Evolutionary conservation across 2,797 vertebrate species (phyloP), one percentile per base, ranked within the genome.

Genomic region (Etheostoma nigrum): DNA sequence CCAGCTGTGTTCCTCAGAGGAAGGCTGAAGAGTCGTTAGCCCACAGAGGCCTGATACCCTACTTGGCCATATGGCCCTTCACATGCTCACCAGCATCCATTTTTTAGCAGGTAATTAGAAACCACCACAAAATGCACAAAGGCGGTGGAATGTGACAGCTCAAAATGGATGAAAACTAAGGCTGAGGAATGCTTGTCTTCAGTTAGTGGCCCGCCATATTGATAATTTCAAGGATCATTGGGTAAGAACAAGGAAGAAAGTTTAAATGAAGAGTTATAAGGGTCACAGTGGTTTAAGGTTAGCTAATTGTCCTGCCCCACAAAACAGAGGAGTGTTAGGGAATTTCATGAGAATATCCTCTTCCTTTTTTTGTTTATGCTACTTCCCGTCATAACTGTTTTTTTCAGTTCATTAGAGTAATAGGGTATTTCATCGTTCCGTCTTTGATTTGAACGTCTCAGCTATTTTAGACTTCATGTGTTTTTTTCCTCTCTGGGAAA

Each of bases 1-100:
- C 76, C 91, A 93, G 92, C 88, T 94, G 90, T 92, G 86, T 90
- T 80, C 67, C 74, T 82, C 67, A 67, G 67, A 84, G 59, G 59
- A 67, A 52, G 67, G 66, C 71, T 69, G 45, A 83, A 76, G 75
- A 77, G 72, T 57, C 76, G 85, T 67, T 74, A 73, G 42, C 68
- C 54, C 64, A 72, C 61, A 27, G 60, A 70, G 73, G 59, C 72
- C 82, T 72, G 78, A 89, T 90, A 87, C 69, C 79, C 69, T 66
- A 67, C 79, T 83, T 76, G 83, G 83, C 83, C 87, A 90, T 86
- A 88, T 89, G 90, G 80, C 67, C 59, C 57, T 61, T 85, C 80
- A 71, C 71, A 63, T 88, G 86, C 74, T 88, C 82, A 61, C 58
- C 69, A 52, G 79, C 79, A 60, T 47, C 67, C 58, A 72, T 82